A percentile compares a stretch with the other conserved stretches of the same genome.
phyloP scores from a whole-genome alignment of 2,888 invertebrate species.

The Cetonia aurata region DNA sequence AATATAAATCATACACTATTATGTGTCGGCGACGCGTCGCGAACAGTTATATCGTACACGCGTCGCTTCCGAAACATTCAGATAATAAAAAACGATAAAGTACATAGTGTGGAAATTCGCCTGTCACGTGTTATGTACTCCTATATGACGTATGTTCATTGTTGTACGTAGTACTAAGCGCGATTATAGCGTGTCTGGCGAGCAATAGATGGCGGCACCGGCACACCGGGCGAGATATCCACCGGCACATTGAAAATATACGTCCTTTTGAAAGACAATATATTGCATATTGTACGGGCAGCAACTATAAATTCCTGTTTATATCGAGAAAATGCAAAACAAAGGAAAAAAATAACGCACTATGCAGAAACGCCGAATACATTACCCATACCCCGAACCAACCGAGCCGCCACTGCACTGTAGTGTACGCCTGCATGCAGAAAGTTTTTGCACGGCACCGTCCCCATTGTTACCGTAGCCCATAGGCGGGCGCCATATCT shows the following conservation, averaged over 20 bases:
- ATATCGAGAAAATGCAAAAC: conserved; percentile 31
- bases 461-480: background rate
- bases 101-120: conserved; percentile 22
- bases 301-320: conserved; percentile 33
- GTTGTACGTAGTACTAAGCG: no score
- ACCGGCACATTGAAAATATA: conserved; percentile 42
- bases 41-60: conserved; percentile 14
- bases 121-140: conserved; percentile 15
- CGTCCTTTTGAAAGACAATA: conserved; percentile 46
- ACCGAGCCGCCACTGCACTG: background rate
- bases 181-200: no score
- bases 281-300: conserved; percentile 44
- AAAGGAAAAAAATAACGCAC: conserved; percentile 18
- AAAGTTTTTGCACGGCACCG: conserved; percentile 10
- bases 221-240: conserved; percentile 30
- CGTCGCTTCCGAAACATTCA: conserved; percentile 22
- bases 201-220: background rate
- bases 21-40: conserved; percentile 7
- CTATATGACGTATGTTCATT: no score
- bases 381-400: conserved; percentile 5
- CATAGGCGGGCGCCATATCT: background rate
- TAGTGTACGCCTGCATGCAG: background rate
- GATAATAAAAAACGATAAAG: conserved; percentile 36
- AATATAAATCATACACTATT: conserved; percentile 35
- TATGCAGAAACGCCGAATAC: conserved; percentile 19